Evolutionary conservation across 1,140 invertebrate genomes (phyloP), one percentile per base, ranked within the genome.

Genomic region (Fopius arisanus): DNA sequence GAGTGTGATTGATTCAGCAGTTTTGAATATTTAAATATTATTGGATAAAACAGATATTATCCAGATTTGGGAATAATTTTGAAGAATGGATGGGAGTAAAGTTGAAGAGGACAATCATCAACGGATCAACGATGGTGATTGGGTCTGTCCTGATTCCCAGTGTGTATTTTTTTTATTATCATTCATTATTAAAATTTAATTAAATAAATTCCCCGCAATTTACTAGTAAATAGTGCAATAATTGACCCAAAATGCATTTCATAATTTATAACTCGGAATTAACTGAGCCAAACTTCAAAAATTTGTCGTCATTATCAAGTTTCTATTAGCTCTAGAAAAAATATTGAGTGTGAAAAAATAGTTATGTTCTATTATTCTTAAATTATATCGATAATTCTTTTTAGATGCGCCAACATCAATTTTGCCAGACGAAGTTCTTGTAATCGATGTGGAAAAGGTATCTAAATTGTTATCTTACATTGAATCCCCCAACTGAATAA

Each of bases 381-480:
- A 37, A 37, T 16, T 1, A n/a, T 48, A 12, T 48, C 16, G 7
- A 48, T 48, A 48, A 2, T 48, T 16, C 43, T 19, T 84, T 83
- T 3, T 80, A 96, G 94, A 84, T 97, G 97, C 90, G 94, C 92
- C 65, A 98, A 98, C 92, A 91, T 97, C 12, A 99, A 98, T 89
- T 98, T 98, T 91, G 95, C 96, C 16, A 91, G 96, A 78, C 89
- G 97, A 82, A 92, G 89, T 78, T 92, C 93, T 77, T 99, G 97
- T 86, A 98, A 98, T 89, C 92, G 96, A 76, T 99, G 97, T 90
- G 93, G 94, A 73, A 93, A 93, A 89, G 93, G 87, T 88, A 86
- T 28, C n/a, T 37, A 41, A 37, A 59, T 29, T 28, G 0, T 51
- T 33, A 21, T 29, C 65, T 74, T 16, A 40, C 26, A 14, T 51